phyloP scores from a whole-genome alignment of 2,888 invertebrate genomes.

The Leucozona laternaria region DNA sequence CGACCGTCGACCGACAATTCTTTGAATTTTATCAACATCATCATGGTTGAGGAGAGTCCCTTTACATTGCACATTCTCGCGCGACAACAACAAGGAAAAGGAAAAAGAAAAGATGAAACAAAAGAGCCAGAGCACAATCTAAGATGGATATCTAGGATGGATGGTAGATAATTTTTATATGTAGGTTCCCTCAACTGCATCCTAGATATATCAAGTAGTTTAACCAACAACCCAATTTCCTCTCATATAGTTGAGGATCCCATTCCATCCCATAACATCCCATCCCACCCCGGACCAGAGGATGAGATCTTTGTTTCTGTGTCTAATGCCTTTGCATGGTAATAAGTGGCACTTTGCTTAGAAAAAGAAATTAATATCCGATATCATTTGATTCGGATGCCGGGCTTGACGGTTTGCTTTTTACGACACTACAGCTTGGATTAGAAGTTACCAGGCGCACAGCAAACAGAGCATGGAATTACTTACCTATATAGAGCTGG shows the following conservation, averaged over 20 bases:
- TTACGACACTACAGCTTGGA: slow-evolving; percentile 56
- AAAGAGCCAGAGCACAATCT: slow-evolving; percentile 44
- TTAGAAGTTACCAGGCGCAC: slow-evolving; percentile 75
- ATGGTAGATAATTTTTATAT: slow-evolving; percentile 51
- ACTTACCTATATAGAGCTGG: neutral
- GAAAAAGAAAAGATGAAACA: slow-evolving; percentile 58
- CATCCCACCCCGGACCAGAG: neutral
- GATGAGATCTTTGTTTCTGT: slow-evolving; percentile 44
- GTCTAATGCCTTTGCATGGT: slow-evolving; percentile 68
- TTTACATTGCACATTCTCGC: slow-evolving; percentile 22
- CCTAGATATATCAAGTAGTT: slow-evolving; percentile 24
- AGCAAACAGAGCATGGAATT: slow-evolving; percentile 34
- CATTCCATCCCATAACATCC: neutral
- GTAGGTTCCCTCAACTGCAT: slow-evolving; percentile 13
- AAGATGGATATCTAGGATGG: slow-evolving; percentile 61
- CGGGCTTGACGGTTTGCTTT: slow-evolving; percentile 35
- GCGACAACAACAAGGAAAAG: slow-evolving; percentile 25
- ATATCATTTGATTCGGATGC: slow-evolving; percentile 63
- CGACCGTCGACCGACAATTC: slow-evolving; percentile 22
- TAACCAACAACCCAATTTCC: slow-evolving; percentile 60
- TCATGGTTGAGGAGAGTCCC: slow-evolving; percentile 20
- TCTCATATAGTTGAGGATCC: slow-evolving; percentile 4
- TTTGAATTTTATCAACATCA: slow-evolving; percentile 50
- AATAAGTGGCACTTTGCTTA: slow-evolving; percentile 64
- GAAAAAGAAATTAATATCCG: slow-evolving; percentile 59